Conservation (phyloP, 2,113 vertebrate genomes). For the Myrmophylax atrothorax region DNA sequence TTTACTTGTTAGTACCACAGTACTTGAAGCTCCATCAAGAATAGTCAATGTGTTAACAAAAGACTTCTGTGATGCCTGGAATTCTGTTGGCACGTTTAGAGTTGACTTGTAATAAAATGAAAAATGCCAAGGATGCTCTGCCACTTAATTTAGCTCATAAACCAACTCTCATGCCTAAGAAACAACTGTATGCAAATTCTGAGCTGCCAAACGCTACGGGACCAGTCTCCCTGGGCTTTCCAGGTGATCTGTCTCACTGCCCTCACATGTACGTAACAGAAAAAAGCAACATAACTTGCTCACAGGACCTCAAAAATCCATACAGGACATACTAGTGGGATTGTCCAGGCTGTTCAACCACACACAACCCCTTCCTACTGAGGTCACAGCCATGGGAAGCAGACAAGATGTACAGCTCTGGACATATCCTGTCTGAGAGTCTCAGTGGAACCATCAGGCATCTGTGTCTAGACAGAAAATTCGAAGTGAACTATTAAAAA, state of each 20-base stretch:
- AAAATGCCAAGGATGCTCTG: background rate
- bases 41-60: background rate
- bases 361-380: background rate
- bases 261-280: fast-evolving
- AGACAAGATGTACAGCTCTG: background rate
- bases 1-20: background rate
- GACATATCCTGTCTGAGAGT: background rate
- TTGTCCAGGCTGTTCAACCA: background rate
- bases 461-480: background rate
- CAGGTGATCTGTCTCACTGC: background rate
- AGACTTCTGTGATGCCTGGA: background rate
- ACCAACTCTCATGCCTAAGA: background rate
- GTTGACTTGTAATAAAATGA: background rate
- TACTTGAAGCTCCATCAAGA: background rate
- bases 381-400: background rate
- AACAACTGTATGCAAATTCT: background rate
- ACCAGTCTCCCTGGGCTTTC: background rate
- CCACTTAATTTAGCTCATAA: background rate
- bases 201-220: background rate
- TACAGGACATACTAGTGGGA: background rate
- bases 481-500: background rate
- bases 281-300: background rate
- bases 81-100: background rate
- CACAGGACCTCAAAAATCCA: background rate
- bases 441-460: background rate